phyloP scores from a whole-genome alignment of 2,113 vertebrate genomes.

The Speoplatyrhinus poulsoni region DNA sequence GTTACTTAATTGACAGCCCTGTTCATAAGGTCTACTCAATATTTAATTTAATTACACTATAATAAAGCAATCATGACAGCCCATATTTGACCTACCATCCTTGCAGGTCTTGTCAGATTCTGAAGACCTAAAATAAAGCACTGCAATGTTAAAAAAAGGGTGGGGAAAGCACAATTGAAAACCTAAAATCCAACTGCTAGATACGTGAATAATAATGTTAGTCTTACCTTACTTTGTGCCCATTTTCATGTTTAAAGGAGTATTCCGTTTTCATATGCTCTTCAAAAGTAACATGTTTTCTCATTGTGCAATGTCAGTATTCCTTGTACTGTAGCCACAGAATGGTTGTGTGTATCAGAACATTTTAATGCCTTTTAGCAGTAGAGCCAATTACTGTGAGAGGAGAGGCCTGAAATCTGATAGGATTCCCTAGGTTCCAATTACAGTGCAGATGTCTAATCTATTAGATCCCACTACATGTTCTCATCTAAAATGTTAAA shows the following conservation, averaged over 20 bases:
- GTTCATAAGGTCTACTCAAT: too few species aligned
- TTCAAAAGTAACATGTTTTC: conserved; percentile 61
- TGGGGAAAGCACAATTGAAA: not conserved
- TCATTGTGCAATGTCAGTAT: conserved; percentile 34
- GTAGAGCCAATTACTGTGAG: conserved; percentile 31
- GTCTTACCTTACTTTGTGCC: conserved; percentile 44
- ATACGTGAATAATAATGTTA: not conserved
- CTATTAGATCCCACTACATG: conserved; percentile 39
- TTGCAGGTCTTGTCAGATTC: conserved; percentile 17
- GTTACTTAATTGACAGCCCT: too few species aligned
- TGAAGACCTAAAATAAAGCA: conserved; percentile 42
- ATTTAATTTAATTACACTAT: too few species aligned
- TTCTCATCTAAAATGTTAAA: conserved; percentile 53
- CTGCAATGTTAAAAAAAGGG: not conserved
- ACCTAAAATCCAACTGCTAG: not conserved
- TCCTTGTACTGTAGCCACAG: not conserved
- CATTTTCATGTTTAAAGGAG: conserved; percentile 24
- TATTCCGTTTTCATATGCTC: conserved; percentile 52
- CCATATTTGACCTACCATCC: conserved; percentile 35
- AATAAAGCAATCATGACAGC: too few species aligned
- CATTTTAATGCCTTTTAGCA: conserved; percentile 16
- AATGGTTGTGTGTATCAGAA: conserved; percentile 1
- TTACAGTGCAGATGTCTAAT: conserved; percentile 49
- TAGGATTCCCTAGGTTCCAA: conserved; percentile 35
- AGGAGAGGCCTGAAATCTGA: conserved; percentile 45